A percentile compares a stretch with the other conserved stretches of the same genome.
Conservation (phyloP, 2,888 invertebrate genomes). For the Drosophila anomelani region DNA sequence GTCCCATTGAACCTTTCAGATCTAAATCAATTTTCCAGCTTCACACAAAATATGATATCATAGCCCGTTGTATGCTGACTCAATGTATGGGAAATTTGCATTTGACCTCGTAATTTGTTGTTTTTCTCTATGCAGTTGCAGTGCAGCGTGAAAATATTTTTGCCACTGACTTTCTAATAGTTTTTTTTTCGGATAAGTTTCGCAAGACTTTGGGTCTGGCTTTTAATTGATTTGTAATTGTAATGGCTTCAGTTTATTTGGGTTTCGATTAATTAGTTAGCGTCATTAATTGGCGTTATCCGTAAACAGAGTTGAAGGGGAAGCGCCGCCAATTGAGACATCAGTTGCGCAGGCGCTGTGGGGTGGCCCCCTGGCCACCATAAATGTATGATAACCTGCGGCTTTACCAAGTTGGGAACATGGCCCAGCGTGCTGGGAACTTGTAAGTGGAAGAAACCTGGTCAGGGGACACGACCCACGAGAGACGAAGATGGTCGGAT, state of each 20-base stretch:
- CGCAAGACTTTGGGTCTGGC: conserved; percentile 12
- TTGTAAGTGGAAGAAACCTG: conserved; percentile 11
- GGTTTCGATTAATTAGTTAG: conserved; percentile 60
- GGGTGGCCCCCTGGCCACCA: conserved; percentile 20
- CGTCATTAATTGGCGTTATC: conserved; percentile 64
- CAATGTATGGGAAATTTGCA: conserved; percentile 55
- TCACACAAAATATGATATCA: conserved; percentile 60
- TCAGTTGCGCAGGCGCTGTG: conserved; percentile 27
- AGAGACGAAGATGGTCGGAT: conserved; percentile 40
- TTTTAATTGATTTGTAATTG: conserved; percentile 71
- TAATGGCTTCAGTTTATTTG: conserved; percentile 48
- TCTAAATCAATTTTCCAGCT: conserved; percentile 22
- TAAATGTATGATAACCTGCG: conserved; percentile 35
- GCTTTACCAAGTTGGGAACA: conserved; percentile 6
- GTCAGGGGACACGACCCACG: conserved; percentile 54
- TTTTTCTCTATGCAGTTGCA: conserved; percentile 30
- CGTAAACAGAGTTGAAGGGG: conserved; percentile 50
- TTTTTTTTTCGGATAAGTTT: conserved; percentile 31
- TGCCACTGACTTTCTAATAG: conserved; percentile 35
- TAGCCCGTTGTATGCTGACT: conserved; percentile 39
- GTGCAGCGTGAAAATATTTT: conserved; percentile 50
- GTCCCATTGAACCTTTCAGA: background rate
- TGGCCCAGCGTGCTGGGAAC: conserved; percentile 3
- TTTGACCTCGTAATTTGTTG: conserved; percentile 39
- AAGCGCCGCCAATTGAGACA: conserved; percentile 49